Evolutionary conservation across 1,140 invertebrate genomes (phyloP).

Genomic region (Drosophila pseudoananassae): DNA sequence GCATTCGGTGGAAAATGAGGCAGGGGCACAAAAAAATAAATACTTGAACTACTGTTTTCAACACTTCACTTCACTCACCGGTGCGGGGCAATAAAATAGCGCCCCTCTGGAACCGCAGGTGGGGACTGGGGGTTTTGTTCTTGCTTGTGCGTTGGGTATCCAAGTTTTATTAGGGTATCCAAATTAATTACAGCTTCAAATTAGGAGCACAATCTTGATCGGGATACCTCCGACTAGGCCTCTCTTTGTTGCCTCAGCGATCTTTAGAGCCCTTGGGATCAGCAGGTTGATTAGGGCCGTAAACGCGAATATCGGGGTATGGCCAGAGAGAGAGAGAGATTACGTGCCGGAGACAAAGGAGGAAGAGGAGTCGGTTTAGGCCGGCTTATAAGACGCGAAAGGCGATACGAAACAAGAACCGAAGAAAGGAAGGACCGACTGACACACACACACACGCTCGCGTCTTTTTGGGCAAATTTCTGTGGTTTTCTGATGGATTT

Average conservation of each 20-base stretch:
- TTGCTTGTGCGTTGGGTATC: slow-evolving; percentile 9
- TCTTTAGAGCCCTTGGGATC: slow-evolving; percentile 53
- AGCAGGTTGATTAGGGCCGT: slow-evolving; percentile 73
- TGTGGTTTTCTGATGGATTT: slow-evolving; percentile 70
- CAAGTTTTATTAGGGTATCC: slow-evolving; percentile 78
- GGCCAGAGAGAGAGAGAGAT: slow-evolving; percentile 46
- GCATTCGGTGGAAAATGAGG: slow-evolving; percentile 29
- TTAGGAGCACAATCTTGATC: slow-evolving; percentile 77
- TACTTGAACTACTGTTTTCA: slow-evolving; percentile 82
- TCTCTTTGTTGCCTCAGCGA: background rate
- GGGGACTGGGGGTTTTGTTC: slow-evolving; percentile 9
- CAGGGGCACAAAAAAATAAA: slow-evolving; percentile 40
- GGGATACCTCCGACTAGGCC: slow-evolving; percentile 17
- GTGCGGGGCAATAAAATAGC: slow-evolving; percentile 76
- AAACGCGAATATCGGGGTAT: slow-evolving; percentile 16
- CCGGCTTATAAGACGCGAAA: slow-evolving; percentile 68
- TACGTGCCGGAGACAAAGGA: slow-evolving; percentile 76
- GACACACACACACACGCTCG: slow-evolving; percentile 42
- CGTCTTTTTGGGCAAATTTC: slow-evolving; percentile 69
- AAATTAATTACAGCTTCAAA: slow-evolving; percentile 82
- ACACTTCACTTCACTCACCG: slow-evolving; percentile 72
- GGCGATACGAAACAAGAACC: slow-evolving; percentile 53
- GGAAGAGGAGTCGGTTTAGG: slow-evolving; percentile 56
- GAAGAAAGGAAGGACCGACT: slow-evolving; percentile 36
- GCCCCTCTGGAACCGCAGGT: slow-evolving; percentile 49